Percentiles rank a stretch among this genome's conserved stretches.
Conservation (phyloP, 2,888 invertebrate species). For the Caenorhabditis virilis region DNA sequence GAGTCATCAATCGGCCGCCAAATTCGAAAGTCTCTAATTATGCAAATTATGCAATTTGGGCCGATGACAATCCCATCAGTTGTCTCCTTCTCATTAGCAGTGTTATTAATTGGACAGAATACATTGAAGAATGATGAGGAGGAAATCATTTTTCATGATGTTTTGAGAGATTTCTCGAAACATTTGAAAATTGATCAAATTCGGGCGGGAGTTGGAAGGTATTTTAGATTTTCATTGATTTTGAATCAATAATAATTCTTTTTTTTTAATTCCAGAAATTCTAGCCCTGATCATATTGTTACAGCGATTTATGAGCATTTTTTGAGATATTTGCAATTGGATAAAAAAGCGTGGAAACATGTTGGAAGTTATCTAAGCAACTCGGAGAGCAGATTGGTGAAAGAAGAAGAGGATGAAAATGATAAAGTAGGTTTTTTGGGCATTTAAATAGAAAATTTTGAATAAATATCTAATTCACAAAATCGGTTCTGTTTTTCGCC, state of each 20-base stretch:
- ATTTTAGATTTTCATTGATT: neutral
- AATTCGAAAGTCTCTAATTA: slow-evolving; percentile 14
- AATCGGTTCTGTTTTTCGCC: neutral
- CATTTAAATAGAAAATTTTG: neutral
- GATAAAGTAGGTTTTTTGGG: neutral
- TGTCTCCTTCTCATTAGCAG: slow-evolving; percentile 10
- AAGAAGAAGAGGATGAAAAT: neutral
- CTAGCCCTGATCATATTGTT: slow-evolving; percentile 8
- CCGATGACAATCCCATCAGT: slow-evolving; percentile 11
- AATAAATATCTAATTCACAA: too few species aligned
- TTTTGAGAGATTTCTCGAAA: slow-evolving; percentile 18
- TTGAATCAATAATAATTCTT: neutral
- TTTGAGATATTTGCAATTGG: slow-evolving; percentile 30
- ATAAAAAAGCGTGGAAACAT: slow-evolving; percentile 33
- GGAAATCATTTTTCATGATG: slow-evolving; percentile 12
- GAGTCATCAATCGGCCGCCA: neutral
- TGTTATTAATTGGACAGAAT: neutral
- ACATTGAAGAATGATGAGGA: slow-evolving; percentile 17
- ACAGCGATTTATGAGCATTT: slow-evolving; percentile 24
- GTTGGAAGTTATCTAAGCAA: slow-evolving; percentile 11
- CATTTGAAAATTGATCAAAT: slow-evolving; percentile 16
- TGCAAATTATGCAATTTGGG: slow-evolving; percentile 10
- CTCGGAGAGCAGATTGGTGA: neutral
- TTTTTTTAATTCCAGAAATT: neutral
- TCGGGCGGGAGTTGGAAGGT: neutral